phyloP scores from a whole-genome alignment of 2,113 vertebrate species.

The Nibea albiflora region DNA sequence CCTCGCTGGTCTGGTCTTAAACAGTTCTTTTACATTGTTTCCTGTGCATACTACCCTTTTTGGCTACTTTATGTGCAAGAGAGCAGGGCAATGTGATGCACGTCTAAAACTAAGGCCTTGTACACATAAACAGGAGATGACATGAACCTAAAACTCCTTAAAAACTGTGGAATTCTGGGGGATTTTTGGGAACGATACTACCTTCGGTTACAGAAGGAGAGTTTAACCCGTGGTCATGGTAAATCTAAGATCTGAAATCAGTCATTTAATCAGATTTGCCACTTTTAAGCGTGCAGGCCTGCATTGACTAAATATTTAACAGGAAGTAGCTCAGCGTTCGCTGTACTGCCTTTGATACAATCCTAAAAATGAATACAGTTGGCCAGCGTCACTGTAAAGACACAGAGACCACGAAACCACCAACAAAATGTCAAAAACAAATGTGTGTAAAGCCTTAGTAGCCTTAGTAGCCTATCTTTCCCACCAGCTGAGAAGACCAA shows the following conservation, averaged over 20 bases:
- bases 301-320: conserved; percentile 6
- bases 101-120: conserved; percentile 49
- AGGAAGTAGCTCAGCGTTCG: conserved; percentile 14
- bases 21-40: conserved; percentile 33
- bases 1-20: conserved; percentile 70
- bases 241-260: neutral
- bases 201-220: neutral
- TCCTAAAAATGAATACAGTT: conserved; percentile 2
- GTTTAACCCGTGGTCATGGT: neutral
- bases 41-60: conserved; percentile 23
- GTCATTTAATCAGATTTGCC: neutral
- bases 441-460: conserved; percentile 66
- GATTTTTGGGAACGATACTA: neutral
- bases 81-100: conserved; percentile 35
- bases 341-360: conserved; percentile 26
- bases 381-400: neutral
- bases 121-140: conserved; percentile 22
- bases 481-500: conserved; percentile 59
- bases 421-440: conserved; percentile 24
- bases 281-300: neutral
- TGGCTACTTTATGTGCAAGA: conserved; percentile 40
- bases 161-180: neutral
- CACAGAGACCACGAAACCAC: conserved; percentile 7
- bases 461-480: conserved; percentile 41
- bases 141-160: neutral